Evolutionary conservation across 2,113 vertebrate species (phyloP), one percentile per base, ranked within the genome.

Genomic region (Urocitellus parryii): DNA sequence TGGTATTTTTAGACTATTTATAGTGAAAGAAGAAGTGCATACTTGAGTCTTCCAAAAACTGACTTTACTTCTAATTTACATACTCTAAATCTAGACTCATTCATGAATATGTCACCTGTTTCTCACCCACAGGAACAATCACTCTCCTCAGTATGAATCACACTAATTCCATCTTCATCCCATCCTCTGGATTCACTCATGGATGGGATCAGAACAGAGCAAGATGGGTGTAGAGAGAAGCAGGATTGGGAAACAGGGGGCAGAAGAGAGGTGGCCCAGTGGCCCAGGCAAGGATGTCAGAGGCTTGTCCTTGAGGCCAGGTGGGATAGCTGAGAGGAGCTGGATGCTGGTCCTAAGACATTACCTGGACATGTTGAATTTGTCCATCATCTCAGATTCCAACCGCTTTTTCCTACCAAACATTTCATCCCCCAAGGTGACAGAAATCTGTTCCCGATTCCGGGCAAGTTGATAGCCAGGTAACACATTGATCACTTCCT

Each of bases 391-490:
- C 27, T 90, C 68, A 18, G 68, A 48, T 20, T 96, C 79, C 27
- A 32, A 5, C 13, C 4, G 37, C n/a, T 88, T 95, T 89, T 88
- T 94, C 83, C 53, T 68, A 20, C 37, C 88, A 89, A 97, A 98
- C 90, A 97, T 95, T 61, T 97, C 95, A 12, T 98, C 98, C 29
- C 97, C 98, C 79, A 98, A 91, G 9, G 86, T 96, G 76, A 98
- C 97, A 0, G 93, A 97, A 92, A 98, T 97, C 88, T 96, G 96
- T 25, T 98, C 97, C 29, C 84, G 97, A 84, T 84, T 98, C 67
- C 73, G 96, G 88, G 88, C 0, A 11, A 98, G 88, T 45, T 79
- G 82, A 81, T 98, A 98, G 72, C 98, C 98, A 61, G 98, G 97
- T 34, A 95, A 97, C 61, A 98, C 86, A 0, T 96, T 42, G 78